Conservation (phyloP, 1,140 invertebrate species). For the Mercenaria mercenaria region DNA sequence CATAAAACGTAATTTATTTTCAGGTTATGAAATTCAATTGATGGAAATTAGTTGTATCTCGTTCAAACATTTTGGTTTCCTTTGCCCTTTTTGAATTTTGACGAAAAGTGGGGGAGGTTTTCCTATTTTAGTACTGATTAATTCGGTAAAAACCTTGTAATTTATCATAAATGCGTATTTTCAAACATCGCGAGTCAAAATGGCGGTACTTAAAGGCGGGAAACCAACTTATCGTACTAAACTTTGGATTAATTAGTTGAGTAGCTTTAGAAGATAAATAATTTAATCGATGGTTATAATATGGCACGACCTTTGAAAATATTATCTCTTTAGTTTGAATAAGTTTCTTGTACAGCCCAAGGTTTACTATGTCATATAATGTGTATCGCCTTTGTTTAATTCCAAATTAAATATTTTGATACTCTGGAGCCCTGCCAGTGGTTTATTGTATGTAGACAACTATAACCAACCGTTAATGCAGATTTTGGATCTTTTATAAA, state of each 20-base stretch:
- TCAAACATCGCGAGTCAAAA: neutral
- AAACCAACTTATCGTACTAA: constrained; percentile 39
- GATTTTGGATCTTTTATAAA: neutral
- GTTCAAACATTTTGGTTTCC: no score
- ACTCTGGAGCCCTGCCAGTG: constrained; percentile 13
- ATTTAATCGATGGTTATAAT: constrained; percentile 24
- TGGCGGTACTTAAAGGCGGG: constrained; percentile 9
- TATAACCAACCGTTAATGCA: neutral
- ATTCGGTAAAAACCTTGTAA: neutral
- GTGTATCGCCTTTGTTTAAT: constrained; percentile 1
- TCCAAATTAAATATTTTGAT: neutral
- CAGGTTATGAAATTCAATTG: no score
- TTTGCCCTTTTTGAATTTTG: no score
- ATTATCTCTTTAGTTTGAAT: constrained; percentile 38
- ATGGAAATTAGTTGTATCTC: no score
- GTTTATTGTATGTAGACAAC: constrained; percentile 5
- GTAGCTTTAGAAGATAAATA: neutral
- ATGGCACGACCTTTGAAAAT: constrained; percentile 44
- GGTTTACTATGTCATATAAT: constrained; percentile 24
- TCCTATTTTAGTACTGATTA: no score
- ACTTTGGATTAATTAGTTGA: constrained; percentile 64
- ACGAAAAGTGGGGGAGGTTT: no score
- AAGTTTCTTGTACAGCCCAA: constrained; percentile 27
- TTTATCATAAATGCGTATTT: constrained; percentile 4
- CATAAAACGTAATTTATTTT: no score